phyloP scores from a whole-genome alignment of 92 coral and sea anemone genomes.

The Anthopleura xanthogrammica region DNA sequence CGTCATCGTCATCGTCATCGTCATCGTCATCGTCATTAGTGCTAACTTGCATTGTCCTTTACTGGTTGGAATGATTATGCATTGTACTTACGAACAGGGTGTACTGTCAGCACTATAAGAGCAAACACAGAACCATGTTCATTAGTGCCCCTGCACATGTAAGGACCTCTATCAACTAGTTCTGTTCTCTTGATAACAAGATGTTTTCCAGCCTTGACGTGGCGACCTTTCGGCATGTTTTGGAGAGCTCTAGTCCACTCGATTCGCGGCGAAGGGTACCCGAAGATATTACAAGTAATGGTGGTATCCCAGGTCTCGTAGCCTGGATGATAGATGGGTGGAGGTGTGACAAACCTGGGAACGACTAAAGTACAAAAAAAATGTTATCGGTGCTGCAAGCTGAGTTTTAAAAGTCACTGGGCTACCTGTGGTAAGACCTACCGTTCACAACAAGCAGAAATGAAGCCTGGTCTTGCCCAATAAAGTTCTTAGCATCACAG shows the following conservation, averaged over 20 bases:
- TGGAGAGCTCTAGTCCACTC: conserved; percentile 71
- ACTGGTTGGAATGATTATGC: neutral
- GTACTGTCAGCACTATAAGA: conserved; percentile 64
- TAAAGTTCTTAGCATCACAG: conserved; percentile 65
- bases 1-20: too few species aligned
- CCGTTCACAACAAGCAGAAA: conserved; percentile 60
- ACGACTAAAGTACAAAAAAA: conserved; percentile 34
- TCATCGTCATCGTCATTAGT: too few species aligned
- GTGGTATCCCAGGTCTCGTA: conserved; percentile 78
- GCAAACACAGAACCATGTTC: conserved; percentile 67
- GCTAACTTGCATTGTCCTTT: too few species aligned
- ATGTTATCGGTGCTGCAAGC: neutral
- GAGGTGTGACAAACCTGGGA: conserved; percentile 58
- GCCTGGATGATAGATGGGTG: conserved; percentile 54
- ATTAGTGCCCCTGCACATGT: conserved; percentile 74
- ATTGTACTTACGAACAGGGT: conserved; percentile 69
- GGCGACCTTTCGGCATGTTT: conserved; percentile 56
- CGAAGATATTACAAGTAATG: conserved; percentile 68
- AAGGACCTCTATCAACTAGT: conserved; percentile 64
- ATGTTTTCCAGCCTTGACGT: conserved; percentile 47
- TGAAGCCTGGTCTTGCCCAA: conserved; percentile 47
- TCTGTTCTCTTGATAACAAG: conserved; percentile 51
- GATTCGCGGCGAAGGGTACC: conserved; percentile 60
- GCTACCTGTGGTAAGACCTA: conserved; percentile 11
- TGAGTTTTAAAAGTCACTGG: neutral